A percentile compares a stretch with the other conserved stretches of the same genome.
phyloP scores from a whole-genome alignment of 2,113 vertebrate genomes.

The Clarias macrocephalus region DNA sequence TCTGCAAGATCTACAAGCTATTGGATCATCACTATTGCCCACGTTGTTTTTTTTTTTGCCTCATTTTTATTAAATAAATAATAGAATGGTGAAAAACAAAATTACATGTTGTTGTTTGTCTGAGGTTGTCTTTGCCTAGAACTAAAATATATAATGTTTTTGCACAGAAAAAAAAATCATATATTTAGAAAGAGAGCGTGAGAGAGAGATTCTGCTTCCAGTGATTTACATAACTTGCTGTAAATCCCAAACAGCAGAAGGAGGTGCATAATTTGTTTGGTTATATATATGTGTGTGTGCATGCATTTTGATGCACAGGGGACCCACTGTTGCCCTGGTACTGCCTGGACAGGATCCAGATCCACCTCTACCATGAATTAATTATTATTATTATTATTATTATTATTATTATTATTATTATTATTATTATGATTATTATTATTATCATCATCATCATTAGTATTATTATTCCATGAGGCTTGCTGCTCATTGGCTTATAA shows the following conservation, averaged over 20 bases:
- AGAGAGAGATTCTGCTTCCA: not conserved
- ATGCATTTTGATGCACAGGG: not conserved
- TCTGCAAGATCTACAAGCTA: too few species aligned
- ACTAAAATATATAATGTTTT: too few species aligned
- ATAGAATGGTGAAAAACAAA: too few species aligned
- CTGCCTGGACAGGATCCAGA: not conserved
- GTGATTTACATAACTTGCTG: slow-evolving; percentile 23
- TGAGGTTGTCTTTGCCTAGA: too few species aligned
- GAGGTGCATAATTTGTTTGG: not conserved
- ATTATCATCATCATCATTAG: not conserved
- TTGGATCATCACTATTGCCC: too few species aligned
- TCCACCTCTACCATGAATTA: not conserved
- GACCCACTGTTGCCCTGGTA: not conserved
- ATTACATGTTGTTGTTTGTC: too few species aligned
- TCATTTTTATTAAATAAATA: too few species aligned
- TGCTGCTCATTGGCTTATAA: not conserved
- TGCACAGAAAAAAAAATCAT: too few species aligned
- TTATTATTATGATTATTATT: not conserved
- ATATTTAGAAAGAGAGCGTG: too few species aligned
- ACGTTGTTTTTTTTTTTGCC: too few species aligned
- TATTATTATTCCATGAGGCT: not conserved
- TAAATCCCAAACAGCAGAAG: not conserved
- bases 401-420: not conserved
- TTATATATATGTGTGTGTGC: not conserved
- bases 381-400: not conserved